Conservation (phyloP, 2,888 invertebrate genomes). For the Syritta pipiens region DNA sequence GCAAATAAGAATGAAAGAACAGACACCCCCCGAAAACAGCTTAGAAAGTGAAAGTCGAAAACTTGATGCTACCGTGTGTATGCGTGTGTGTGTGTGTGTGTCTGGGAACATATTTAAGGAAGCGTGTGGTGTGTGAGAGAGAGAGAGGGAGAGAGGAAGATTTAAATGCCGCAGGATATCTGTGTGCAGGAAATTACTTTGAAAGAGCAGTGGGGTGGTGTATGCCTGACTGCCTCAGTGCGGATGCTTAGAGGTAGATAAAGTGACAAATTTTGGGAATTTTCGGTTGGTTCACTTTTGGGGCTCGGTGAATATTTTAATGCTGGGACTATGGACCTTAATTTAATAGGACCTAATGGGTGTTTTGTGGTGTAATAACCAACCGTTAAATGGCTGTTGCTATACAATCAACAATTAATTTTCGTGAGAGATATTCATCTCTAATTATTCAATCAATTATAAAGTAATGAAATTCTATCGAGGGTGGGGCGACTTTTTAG, state of each 20-base stretch:
- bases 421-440: background rate
- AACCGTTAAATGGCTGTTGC: conserved; percentile 41
- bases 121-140: background rate
- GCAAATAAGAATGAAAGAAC: conserved; percentile 30
- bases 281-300: conserved; percentile 20
- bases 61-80: background rate
- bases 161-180: conserved; percentile 63
- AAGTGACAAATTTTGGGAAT: conserved; percentile 40
- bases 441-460: background rate
- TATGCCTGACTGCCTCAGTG: background rate
- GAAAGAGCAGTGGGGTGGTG: no score
- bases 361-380: conserved; percentile 50
- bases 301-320: conserved; percentile 57
- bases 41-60: conserved; percentile 54
- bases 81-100: background rate
- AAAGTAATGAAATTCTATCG: no score
- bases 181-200: conserved; percentile 55
- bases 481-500: no score
- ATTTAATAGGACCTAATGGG: conserved; percentile 54
- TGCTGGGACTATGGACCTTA: conserved; percentile 34
- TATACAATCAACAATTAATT: conserved; percentile 48
- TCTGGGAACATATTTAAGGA: conserved; percentile 33
- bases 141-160: conserved; percentile 28
- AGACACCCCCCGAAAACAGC: conserved; percentile 29
- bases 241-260: background rate